phyloP scores from a whole-genome alignment of 2,113 vertebrate genomes.

The Cynoglossus semilaevis region DNA sequence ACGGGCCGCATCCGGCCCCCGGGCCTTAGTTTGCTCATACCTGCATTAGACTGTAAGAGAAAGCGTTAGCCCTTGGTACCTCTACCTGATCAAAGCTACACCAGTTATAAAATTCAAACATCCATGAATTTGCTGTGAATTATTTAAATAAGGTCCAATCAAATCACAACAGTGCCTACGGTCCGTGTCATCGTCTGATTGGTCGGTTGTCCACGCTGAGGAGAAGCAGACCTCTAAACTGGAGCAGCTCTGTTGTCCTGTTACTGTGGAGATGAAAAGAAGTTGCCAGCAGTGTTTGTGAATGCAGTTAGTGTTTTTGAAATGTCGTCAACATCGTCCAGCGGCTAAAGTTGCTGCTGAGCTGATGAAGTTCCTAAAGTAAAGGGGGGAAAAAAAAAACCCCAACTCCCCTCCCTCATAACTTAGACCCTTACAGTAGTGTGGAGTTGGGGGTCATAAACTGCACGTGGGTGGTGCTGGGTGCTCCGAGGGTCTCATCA shows the following conservation, averaged over 20 bases:
- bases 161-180: too few relatives aligned
- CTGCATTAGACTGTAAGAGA: too few relatives aligned
- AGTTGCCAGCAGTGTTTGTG: slow-evolving; percentile 29
- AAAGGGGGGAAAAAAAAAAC: slow-evolving; percentile 56
- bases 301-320: slow-evolving; percentile 37
- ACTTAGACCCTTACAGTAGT: slow-evolving; percentile 42
- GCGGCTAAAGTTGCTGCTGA: slow-evolving; percentile 24
- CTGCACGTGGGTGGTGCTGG: slow-evolving; percentile 65
- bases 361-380: slow-evolving; percentile 48
- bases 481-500: slow-evolving; percentile 52
- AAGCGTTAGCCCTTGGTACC: too few relatives aligned
- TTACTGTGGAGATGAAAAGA: slow-evolving; percentile 20
- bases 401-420: slow-evolving; percentile 26
- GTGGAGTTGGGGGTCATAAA: slow-evolving; percentile 64
- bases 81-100: too few relatives aligned
- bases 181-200: neutral
- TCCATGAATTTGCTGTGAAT: too few relatives aligned
- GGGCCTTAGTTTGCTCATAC: too few relatives aligned
- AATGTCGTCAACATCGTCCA: slow-evolving; percentile 30
- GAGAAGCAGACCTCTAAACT: slow-evolving; percentile 4
- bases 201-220: slow-evolving; percentile 3
- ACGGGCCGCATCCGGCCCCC: too few relatives aligned
- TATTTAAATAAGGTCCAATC: too few relatives aligned
- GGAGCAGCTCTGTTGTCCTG: slow-evolving; percentile 17
- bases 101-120: too few relatives aligned